Evolutionary conservation across 1,140 invertebrate genomes (phyloP), one percentile per base, ranked within the genome.

Genomic region (Euwallacea fornicatus): DNA sequence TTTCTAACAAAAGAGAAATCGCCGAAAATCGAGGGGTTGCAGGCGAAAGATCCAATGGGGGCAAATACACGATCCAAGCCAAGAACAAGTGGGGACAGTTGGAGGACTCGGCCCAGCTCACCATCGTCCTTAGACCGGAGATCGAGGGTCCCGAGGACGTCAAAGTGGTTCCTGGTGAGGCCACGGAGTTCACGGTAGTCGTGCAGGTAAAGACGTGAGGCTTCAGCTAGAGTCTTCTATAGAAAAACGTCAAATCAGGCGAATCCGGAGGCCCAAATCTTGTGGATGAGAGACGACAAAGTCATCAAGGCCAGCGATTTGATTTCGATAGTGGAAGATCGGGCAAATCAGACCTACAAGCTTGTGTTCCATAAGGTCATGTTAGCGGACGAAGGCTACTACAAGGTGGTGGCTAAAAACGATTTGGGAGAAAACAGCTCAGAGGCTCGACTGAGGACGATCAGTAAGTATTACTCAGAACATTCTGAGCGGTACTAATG

Each of bases 371-470:
- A 89, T 74, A 85, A 88, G 11, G 86, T 90, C 0, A 82, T 85
- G 11, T 80, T 91, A 7, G 86, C 85, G 9, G 95, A 98, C 79
- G 89, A 87, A 60, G 96, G 94, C 4, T 85, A 85, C 16, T 98
- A 98, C 77, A 88, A 86, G 41, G 81, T 94, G 6, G 87, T 83
- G 0, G 93, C 92, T 7, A 86, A 85, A 41, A 95, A 95, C 79
- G 87, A 89, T 71, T 82, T 90, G 44, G 93, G 95, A 6, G 90
- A 93, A 79, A 85, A 87, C 16, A 83, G 83, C 56, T 86, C 87
- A 8, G 85, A 89, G 69, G 93, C 91, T 15, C 85, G 85, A 72
- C 84, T 97, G n/a, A 87, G 84, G 73, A 86, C 93, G 8, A 89
- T 91, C 75, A 92, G 94, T 96, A 85, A 87, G 87, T 86, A 63